Evolutionary conservation across 2,888 invertebrate species (phyloP).

Genomic region (Caenorhabditis zanzibari): DNA sequence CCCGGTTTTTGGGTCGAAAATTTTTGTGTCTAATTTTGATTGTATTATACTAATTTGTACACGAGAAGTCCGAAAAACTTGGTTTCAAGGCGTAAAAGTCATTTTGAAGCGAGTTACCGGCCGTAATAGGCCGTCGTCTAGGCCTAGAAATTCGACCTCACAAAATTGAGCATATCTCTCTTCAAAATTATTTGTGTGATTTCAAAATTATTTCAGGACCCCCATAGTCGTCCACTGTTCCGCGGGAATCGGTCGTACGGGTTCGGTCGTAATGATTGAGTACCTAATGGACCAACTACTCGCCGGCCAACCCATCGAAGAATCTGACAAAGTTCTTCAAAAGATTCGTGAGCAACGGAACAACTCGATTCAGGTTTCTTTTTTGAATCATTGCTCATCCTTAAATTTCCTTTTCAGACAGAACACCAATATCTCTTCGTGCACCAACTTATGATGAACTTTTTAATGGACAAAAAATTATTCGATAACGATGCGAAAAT

Average conservation of each 20-base stretch:
- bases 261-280: constrained; percentile 71
- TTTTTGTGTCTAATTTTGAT: too few relatives aligned
- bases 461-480: constrained; percentile 49
- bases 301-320: constrained; percentile 56
- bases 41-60: too few relatives aligned
- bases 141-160: background rate
- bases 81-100: too few relatives aligned
- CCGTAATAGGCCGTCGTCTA: too few relatives aligned
- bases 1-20: too few relatives aligned
- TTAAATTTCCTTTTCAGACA: constrained; percentile 54
- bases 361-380: constrained; percentile 63
- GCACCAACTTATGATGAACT: constrained; percentile 70
- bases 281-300: constrained; percentile 68
- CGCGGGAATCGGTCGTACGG: constrained; percentile 73
- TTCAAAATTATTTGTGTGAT: background rate
- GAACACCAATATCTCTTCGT: constrained; percentile 72
- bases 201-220: constrained; percentile 9
- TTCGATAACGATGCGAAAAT: constrained; percentile 35
- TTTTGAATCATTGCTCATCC: background rate
- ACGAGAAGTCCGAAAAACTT: too few relatives aligned
- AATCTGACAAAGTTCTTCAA: constrained; percentile 62
- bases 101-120: too few relatives aligned
- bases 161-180: background rate
- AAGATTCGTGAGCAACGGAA: constrained; percentile 69
- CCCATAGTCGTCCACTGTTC: constrained; percentile 74